Evolutionary conservation across 2,888 invertebrate species (phyloP).

Genomic region (Tetranychus piercei): DNA sequence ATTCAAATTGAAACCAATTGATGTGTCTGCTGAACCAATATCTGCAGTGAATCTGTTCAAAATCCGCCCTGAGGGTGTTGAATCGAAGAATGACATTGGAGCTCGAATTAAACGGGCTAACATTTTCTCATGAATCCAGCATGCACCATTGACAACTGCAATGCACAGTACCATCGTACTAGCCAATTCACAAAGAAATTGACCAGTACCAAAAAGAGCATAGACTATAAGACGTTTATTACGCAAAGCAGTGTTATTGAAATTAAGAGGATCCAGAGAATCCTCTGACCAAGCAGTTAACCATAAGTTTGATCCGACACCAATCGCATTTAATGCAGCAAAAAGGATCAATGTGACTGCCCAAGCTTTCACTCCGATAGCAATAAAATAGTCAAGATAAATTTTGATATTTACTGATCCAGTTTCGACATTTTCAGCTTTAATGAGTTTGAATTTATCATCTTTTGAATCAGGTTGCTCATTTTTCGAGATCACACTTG

Average conservation of each 20-base stretch:
- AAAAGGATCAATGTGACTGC: conserved; percentile 34
- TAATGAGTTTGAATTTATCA: conserved; percentile 14
- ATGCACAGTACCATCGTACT: too few species aligned
- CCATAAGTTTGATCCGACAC: conserved; percentile 27
- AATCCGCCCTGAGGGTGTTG: conserved; percentile 27
- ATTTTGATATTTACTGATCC: conserved; percentile 22
- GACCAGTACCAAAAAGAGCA: too few species aligned
- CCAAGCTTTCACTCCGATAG: conserved; percentile 32
- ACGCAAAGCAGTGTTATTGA: too few species aligned
- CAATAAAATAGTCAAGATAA: conserved; percentile 21
- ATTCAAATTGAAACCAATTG: conserved; percentile 26
- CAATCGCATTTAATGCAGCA: conserved; percentile 3
- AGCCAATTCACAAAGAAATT: too few species aligned
- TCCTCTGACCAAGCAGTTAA: conserved; percentile 26
- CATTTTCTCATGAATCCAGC: conserved; percentile 25
- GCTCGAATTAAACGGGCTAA: conserved; percentile 28
- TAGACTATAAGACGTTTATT: too few species aligned
- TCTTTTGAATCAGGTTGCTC: too few species aligned
- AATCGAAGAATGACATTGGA: conserved; percentile 34
- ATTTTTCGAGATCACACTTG: too few species aligned
- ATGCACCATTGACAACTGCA: too few species aligned
- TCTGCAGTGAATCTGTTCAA: conserved; percentile 28
- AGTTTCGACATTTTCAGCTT: conserved; percentile 18
- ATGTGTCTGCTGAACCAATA: conserved; percentile 28
- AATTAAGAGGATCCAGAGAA: too few species aligned